Percentiles rank a stretch among this genome's conserved stretches.
phyloP scores from a whole-genome alignment of 1,140 invertebrate genomes.

The Apis dorsata region DNA sequence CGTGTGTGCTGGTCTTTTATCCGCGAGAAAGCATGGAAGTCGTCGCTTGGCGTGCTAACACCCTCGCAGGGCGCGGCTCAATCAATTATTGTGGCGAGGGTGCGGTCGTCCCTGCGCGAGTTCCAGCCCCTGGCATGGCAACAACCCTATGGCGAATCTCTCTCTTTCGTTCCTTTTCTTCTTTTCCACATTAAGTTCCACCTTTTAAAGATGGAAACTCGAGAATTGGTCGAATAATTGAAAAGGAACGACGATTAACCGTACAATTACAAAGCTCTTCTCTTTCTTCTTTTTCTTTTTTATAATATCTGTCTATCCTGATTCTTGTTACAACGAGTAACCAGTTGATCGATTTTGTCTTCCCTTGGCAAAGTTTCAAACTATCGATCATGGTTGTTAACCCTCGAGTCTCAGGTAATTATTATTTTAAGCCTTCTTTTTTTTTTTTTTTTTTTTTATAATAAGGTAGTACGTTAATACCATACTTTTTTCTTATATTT shows the following conservation, averaged over 20 bases:
- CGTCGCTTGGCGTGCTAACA: conserved; percentile 66
- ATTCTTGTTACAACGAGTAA: background rate
- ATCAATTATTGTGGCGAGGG: conserved; percentile 75
- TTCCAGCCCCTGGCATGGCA: conserved; percentile 72
- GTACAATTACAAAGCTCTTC: background rate
- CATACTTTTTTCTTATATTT: too few relatives aligned
- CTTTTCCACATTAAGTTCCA: background rate
- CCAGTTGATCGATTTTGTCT: background rate
- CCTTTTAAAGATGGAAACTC: background rate
- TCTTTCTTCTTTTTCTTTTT: background rate
- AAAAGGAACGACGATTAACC: background rate
- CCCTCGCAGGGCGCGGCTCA: conserved; percentile 74
- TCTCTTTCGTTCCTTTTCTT: background rate
- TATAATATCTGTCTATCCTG: background rate
- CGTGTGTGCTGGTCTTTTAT: background rate
- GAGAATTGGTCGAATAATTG: background rate
- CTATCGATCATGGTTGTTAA: background rate
- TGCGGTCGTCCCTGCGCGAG: conserved; percentile 68
- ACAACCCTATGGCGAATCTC: conserved; percentile 64
- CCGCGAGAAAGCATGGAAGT: conserved; percentile 52
- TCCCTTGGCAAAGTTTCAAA: background rate
- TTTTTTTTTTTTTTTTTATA: too few relatives aligned
- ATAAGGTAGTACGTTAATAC: too few relatives aligned
- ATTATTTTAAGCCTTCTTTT: too few relatives aligned
- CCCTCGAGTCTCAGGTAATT: background rate